phyloP scores from a whole-genome alignment of 2,888 invertebrate species.

The Teleiodes luculella region DNA sequence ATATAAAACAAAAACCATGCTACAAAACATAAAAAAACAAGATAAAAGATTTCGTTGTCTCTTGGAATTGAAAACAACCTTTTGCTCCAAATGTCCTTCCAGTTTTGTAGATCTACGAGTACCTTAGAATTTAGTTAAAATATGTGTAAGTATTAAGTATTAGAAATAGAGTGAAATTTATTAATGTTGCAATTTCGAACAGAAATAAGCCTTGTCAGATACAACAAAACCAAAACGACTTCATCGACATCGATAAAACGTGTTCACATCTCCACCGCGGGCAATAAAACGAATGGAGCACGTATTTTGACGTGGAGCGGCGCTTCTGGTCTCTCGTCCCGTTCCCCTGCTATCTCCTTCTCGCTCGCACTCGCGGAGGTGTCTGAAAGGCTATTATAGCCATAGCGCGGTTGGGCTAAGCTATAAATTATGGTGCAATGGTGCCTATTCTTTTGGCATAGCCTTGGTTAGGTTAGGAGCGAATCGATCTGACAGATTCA shows the following conservation, averaged over 20 bases:
- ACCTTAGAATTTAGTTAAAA: too few species aligned
- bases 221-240: not conserved
- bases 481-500: conserved; percentile 55
- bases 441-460: conserved; percentile 65
- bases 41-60: too few species aligned
- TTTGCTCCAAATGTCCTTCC: too few species aligned
- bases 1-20: too few species aligned
- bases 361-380: conserved; percentile 55
- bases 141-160: too few species aligned
- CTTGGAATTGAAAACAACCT: too few species aligned
- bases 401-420: conserved; percentile 60
- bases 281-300: conserved; percentile 78
- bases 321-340: conserved; percentile 71
- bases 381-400: conserved; percentile 73
- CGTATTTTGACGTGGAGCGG: conserved; percentile 79
- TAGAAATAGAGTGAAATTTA: too few species aligned
- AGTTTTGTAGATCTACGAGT: too few species aligned
- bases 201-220: not conserved
- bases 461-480: conserved; percentile 44
- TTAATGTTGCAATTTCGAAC: not conserved
- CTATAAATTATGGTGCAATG: conserved; percentile 75
- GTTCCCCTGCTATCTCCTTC: conserved; percentile 46
- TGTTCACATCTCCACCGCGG: conserved; percentile 51
- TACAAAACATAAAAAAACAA: too few species aligned
- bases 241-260: conserved; percentile 36